These are phyloP conservation scores for Ochotona curzoniae DNA, from an alignment of 2,113 vertebrate species.

Conservation along the genomic window DNA sequence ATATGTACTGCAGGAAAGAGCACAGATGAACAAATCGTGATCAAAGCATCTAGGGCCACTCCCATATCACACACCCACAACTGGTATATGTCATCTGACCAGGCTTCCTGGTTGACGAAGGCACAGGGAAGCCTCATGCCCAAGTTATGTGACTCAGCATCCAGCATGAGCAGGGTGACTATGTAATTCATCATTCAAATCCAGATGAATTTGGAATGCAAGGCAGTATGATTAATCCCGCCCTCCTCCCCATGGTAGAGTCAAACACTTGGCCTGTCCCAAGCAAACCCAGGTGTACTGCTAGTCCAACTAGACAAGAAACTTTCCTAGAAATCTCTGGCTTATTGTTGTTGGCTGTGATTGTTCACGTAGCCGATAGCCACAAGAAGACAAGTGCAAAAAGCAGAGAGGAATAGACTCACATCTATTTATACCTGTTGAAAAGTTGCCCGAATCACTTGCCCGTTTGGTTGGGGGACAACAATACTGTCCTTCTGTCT, in stretches of 20 bases:
- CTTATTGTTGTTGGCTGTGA: background rate
- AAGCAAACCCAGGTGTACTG: background rate
- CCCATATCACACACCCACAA: background rate
- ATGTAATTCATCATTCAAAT: background rate
- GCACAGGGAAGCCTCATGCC: background rate
- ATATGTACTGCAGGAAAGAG: slow-evolving; percentile 73
- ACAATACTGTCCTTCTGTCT: rapidly evolving
- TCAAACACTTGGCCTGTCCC: background rate
- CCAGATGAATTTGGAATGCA: background rate
- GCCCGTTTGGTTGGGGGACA: background rate
- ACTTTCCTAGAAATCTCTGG: background rate
- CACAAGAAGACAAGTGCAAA: background rate
- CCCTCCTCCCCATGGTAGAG: too few species aligned
- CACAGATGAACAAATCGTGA: slow-evolving; percentile 68
- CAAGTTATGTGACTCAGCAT: background rate
- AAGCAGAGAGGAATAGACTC: background rate
- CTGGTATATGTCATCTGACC: background rate
- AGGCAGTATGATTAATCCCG: background rate
- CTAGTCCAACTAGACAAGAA: background rate
- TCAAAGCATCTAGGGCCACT: slow-evolving; percentile 1
- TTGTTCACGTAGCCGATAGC: background rate
- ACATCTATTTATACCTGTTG: background rate
- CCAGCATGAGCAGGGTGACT: rapidly evolving
- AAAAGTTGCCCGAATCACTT: background rate
- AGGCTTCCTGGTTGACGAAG: background rate